Evolutionary conservation across 2,888 invertebrate genomes (phyloP).

Genomic region (Deilephila porcellus): DNA sequence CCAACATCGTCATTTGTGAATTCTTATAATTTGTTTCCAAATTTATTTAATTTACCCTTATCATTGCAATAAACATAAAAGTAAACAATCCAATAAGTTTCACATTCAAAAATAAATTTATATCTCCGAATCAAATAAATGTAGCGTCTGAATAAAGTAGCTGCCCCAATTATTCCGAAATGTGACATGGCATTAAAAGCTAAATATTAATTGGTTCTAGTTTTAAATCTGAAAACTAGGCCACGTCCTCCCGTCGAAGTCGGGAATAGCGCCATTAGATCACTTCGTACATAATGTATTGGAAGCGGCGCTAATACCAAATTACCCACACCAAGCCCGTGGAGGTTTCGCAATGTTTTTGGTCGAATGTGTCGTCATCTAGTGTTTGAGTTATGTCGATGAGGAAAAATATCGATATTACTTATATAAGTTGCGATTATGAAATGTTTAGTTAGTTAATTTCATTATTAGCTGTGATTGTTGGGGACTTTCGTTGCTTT

Average conservation of each 20-base stretch:
- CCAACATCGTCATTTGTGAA: no score
- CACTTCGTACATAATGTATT: constrained; percentile 63
- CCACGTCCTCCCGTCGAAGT: neutral
- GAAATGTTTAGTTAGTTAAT: no score
- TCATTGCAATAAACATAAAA: no score
- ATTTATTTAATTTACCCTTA: no score
- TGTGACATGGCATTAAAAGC: neutral
- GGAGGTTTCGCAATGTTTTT: constrained; percentile 62
- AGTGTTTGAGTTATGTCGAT: constrained; percentile 52
- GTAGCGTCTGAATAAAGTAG: neutral
- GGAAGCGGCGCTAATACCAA: constrained; percentile 61
- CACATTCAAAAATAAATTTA: neutral
- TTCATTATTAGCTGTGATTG: no score
- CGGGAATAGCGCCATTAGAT: constrained; percentile 46
- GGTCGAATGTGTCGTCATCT: constrained; percentile 52
- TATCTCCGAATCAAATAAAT: neutral
- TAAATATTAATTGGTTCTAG: neutral
- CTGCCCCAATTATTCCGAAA: neutral
- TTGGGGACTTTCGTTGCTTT: no score
- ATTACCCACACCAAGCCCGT: constrained; percentile 59
- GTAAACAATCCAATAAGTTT: no score
- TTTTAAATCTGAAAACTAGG: neutral
- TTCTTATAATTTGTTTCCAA: no score
- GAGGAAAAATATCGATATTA: constrained; percentile 10
- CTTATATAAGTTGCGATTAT: neutral